Evolutionary conservation across 1,140 invertebrate genomes (phyloP).

Genomic region (Drosophila eugracilis): DNA sequence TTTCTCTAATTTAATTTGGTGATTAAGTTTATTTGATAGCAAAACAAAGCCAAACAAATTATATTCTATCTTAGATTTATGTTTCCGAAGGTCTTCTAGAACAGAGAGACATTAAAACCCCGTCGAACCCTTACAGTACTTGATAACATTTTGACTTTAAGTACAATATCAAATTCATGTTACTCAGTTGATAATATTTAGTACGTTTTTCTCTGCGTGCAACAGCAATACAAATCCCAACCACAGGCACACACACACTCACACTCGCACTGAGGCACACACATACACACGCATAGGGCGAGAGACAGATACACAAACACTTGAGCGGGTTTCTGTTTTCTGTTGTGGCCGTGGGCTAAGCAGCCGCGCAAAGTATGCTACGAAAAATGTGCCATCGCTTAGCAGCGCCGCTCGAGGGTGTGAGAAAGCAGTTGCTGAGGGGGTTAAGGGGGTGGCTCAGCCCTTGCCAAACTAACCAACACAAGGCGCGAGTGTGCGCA

Average conservation of each 20-base stretch:
- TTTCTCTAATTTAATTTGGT: too few species aligned
- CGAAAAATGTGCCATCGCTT: constrained; percentile 65
- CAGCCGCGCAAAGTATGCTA: constrained; percentile 67
- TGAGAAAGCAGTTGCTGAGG: too few species aligned
- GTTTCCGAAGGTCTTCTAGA: too few species aligned
- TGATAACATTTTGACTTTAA: too few species aligned
- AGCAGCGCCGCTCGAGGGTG: constrained; percentile 10
- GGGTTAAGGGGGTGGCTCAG: not conserved
- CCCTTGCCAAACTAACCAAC: constrained; percentile 31
- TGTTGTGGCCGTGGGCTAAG: constrained; percentile 49
- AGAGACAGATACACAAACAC: constrained; percentile 48
- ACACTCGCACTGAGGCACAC: not conserved
- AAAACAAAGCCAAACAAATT: too few species aligned
- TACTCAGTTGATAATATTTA: too few species aligned
- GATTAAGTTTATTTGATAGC: too few species aligned
- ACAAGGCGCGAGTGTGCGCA: constrained; percentile 69
- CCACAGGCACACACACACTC: constrained; percentile 29
- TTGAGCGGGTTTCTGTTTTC: constrained; percentile 28
- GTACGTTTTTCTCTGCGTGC: constrained; percentile 10
- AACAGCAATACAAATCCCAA: constrained; percentile 40
- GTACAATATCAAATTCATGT: too few species aligned
- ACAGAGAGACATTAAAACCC: too few species aligned
- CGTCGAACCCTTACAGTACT: too few species aligned
- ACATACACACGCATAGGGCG: constrained; percentile 10
- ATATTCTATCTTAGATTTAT: too few species aligned